A percentile compares a stretch with the other conserved stretches of the same genome.
These are phyloP conservation scores for Rhynchopsitta pachyrhyncha DNA, from an alignment of 2,113 vertebrate genomes.

Conservation along the genomic window DNA sequence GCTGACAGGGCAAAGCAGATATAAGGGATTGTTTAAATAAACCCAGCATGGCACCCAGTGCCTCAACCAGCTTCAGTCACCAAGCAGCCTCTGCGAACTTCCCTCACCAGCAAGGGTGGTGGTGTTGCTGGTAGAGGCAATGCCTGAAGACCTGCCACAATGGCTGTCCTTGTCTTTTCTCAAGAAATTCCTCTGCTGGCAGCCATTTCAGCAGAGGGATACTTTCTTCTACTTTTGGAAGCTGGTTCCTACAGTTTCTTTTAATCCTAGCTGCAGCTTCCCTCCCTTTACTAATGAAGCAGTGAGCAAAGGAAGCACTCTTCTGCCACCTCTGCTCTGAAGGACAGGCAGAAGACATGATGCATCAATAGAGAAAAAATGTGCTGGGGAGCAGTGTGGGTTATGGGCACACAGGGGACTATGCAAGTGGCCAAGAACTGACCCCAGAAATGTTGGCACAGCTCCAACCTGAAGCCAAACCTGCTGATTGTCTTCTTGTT, in stretches of 20 bases:
- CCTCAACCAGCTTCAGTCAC: neutral
- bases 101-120: neutral
- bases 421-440: rapidly evolving
- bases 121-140: neutral
- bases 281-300: neutral
- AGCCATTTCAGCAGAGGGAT: neutral
- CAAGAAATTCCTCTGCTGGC: neutral
- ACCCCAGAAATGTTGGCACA: neutral
- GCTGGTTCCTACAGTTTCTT: neutral
- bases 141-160: neutral
- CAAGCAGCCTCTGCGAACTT: rapidly evolving
- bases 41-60: rapidly evolving
- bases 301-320: neutral
- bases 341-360: neutral
- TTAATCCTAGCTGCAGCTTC: rapidly evolving
- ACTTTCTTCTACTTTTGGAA: neutral
- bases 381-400: rapidly evolving
- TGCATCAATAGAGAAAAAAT: neutral
- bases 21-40: neutral
- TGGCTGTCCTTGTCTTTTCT: neutral
- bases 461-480: neutral
- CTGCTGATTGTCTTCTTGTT: neutral
- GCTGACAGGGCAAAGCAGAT: neutral
- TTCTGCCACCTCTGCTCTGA: neutral
- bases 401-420: too few relatives aligned